phyloP scores from a whole-genome alignment of 1,140 invertebrate species.

The Euura saliciscinereae region DNA sequence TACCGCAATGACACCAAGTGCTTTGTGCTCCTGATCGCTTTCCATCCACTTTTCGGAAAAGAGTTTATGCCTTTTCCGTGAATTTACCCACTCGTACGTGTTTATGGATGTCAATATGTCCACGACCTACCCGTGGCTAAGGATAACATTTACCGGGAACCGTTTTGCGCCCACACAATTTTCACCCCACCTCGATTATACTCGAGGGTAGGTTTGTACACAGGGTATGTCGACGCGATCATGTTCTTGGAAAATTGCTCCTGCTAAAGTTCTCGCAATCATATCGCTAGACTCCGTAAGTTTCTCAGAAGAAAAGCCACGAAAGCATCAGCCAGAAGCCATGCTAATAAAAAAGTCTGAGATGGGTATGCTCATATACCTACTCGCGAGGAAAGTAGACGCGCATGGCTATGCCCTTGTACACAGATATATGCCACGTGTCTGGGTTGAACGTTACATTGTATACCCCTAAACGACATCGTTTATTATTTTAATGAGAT shows the following conservation, averaged over 20 bases:
- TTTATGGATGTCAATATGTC: neutral
- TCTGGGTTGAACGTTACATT: slow-evolving; percentile 1
- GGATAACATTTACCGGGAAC: too few relatives aligned
- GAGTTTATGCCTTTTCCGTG: neutral
- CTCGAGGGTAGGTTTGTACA: neutral
- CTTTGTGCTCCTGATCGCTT: neutral
- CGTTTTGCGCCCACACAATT: too few relatives aligned
- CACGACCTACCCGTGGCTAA: too few relatives aligned
- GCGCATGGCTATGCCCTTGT: neutral
- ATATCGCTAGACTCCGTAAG: too few relatives aligned
- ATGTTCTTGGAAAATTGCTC: too few relatives aligned
- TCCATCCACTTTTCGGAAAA: neutral
- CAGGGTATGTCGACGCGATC: too few relatives aligned
- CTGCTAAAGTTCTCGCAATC: too few relatives aligned
- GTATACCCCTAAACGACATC: slow-evolving; percentile 36
- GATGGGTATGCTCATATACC: neutral
- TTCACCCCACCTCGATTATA: neutral
- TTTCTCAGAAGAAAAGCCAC: neutral
- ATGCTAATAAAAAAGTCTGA: neutral
- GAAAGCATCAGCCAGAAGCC: neutral
- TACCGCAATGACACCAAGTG: neutral
- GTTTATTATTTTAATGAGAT: slow-evolving; percentile 49
- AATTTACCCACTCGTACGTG: neutral
- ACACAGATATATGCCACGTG: neutral
- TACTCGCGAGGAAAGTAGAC: neutral